These are phyloP conservation scores for Acrossocheilus wenchowensis DNA, from an alignment of 2,797 vertebrate genomes.

Conservation along the genomic window DNA sequence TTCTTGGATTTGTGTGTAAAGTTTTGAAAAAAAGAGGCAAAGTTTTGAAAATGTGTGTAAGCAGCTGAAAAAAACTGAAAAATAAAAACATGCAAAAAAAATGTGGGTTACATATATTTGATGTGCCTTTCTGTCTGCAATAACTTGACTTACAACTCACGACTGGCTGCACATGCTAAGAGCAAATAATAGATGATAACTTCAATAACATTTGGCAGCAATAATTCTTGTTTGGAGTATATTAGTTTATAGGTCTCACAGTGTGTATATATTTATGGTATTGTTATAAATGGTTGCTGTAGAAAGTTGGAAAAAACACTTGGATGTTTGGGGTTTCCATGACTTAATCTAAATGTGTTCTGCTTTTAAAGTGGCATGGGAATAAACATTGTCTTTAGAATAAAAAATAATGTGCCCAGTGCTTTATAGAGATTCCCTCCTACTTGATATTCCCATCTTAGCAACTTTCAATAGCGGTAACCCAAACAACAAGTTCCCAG, in stretches of 20 bases:
- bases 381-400: constrained; percentile 59
- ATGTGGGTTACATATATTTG: constrained; percentile 24
- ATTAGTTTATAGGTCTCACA: constrained; percentile 11
- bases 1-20: too few species aligned
- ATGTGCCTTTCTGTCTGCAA: background rate
- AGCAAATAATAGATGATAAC: constrained; percentile 11
- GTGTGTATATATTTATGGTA: constrained; percentile 4
- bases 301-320: background rate
- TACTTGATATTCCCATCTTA: constrained; percentile 74
- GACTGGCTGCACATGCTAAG: constrained; percentile 6
- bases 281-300: background rate
- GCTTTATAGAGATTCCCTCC: constrained; percentile 69
- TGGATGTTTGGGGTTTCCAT: constrained; percentile 12
- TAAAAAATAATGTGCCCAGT: constrained; percentile 57
- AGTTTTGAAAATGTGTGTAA: too few species aligned
- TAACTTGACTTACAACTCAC: background rate
- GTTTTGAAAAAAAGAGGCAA: too few species aligned
- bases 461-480: constrained; percentile 73
- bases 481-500: constrained; percentile 69
- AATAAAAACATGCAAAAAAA: constrained; percentile 54
- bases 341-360: constrained; percentile 23
- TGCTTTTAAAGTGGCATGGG: constrained; percentile 59
- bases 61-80: background rate
- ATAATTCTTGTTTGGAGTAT: constrained; percentile 12
- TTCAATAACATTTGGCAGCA: background rate